These are phyloP conservation scores for Pygoscelis antarcticus DNA, from an alignment of 2,113 vertebrate species.

Conservation along the genomic window DNA sequence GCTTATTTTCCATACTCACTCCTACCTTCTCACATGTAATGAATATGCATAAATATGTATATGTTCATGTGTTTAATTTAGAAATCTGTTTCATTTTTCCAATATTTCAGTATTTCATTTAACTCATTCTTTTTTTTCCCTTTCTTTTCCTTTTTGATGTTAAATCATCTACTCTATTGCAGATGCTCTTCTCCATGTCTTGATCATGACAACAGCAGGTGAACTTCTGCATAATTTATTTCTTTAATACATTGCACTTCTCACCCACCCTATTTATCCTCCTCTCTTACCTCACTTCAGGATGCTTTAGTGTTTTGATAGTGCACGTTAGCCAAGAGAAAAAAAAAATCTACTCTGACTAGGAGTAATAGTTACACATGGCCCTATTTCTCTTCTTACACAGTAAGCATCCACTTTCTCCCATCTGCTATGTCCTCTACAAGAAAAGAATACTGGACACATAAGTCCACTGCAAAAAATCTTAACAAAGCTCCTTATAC, in stretches of 20 bases:
- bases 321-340: not conserved
- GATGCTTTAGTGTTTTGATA: conserved; percentile 73
- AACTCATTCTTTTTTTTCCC: conserved; percentile 61
- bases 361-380: not conserved
- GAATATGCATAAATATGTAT: not conserved
- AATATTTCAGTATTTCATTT: conserved; percentile 59
- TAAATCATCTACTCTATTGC: conserved; percentile 87
- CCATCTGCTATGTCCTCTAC: not conserved
- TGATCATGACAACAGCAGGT: conserved; percentile 98
- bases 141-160: conserved; percentile 66
- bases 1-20: not conserved
- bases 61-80: conserved; percentile 27
- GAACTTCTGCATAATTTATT: conserved; percentile 85
- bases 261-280: conserved; percentile 14
- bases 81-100: conserved; percentile 48
- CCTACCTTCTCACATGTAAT: not conserved
- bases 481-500: not conserved
- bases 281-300: conserved; percentile 45
- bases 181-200: conserved; percentile 94
- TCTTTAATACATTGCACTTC: conserved; percentile 59
- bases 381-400: not conserved
- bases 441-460: not conserved
- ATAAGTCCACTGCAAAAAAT: not conserved
- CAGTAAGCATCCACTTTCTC: not conserved
- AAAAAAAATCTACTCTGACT: not conserved